These are phyloP conservation scores for Leucophora obtusa DNA, from an alignment of 2,888 invertebrate genomes.

Conservation along the genomic window DNA sequence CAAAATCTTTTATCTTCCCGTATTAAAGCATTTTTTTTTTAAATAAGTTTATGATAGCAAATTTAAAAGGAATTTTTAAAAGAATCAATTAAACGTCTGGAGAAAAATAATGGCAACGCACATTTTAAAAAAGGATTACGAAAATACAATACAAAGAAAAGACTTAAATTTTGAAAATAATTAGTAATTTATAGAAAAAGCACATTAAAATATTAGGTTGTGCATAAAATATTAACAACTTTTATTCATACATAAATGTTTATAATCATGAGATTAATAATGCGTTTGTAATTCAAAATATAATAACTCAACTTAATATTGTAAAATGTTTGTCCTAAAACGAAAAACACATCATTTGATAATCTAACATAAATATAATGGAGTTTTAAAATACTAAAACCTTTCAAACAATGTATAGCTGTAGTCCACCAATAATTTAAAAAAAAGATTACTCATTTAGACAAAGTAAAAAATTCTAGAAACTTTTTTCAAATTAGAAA, in stretches of 20 bases:
- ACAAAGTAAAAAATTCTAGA: not conserved
- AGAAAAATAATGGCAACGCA: slow-evolving; percentile 38
- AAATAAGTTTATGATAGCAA: slow-evolving; percentile 11
- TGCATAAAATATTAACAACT: not conserved
- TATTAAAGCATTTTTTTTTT: slow-evolving; percentile 20
- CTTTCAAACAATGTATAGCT: not conserved
- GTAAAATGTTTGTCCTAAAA: slow-evolving; percentile 37
- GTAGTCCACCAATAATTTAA: slow-evolving; percentile 13
- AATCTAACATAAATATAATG: slow-evolving; percentile 13
- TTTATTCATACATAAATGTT: not conserved
- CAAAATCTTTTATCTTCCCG: slow-evolving; percentile 38
- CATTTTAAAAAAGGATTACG: slow-evolving; percentile 31
- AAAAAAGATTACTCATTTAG: slow-evolving; percentile 5
- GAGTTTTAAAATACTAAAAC: not conserved
- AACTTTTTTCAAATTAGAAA: slow-evolving; percentile 23
- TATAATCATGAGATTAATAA: not conserved
- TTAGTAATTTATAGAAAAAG: slow-evolving; percentile 13
- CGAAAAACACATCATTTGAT: slow-evolving; percentile 18
- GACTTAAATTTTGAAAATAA: slow-evolving; percentile 42
- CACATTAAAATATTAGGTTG: slow-evolving; percentile 36
- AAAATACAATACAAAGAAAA: slow-evolving; percentile 29
- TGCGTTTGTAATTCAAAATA: slow-evolving; percentile 22
- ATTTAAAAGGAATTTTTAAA: not conserved
- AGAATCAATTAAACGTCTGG: not conserved
- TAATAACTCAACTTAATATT: slow-evolving; percentile 23